Evolutionary conservation across 2,113 vertebrate genomes (phyloP), one percentile per base, ranked within the genome.

Genomic region (Muntiacus muntjak): DNA sequence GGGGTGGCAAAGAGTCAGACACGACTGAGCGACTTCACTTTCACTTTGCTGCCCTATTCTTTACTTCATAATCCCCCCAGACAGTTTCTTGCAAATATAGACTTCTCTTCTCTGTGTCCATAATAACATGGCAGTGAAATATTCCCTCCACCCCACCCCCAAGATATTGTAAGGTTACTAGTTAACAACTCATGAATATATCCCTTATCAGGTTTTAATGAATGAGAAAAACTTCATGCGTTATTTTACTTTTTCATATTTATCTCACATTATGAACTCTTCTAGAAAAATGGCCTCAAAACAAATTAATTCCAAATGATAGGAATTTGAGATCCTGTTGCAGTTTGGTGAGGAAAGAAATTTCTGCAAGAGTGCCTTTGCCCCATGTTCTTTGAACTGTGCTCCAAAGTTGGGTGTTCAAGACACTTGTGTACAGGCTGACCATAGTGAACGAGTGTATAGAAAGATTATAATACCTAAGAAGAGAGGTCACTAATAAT

Each of bases 401-500:
- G 16, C 50, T 86, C 26, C 36, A 89, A 91, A 83, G 47, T 57
- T 30, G 19, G 43, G 54, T 93, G 50, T 97, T 97, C 95, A 82
- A 43, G 85, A 96, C 94, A 67, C 67, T 45, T 90, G 36, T 88
- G 62, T 83, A 87, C 62, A 76, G 30, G 16, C 16, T 93, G 57
- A 96, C 91, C 25, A 64, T 55, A 40, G 58, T 88, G 93, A 97
- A 87, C 5, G 94, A 79, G 86, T 96, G 10, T 78, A 50, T 50
- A 87, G 79, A 97, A 97, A 95, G 88, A 90, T 92, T 93, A 89
- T 71, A 94, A 60, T 96, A 55, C 43, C 64, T 52, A 16, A 97
- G 52, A 97, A 94, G 85, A 92, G 88, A 95, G 67, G 87, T 94
- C 43, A 19, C 60, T 78, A 93, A 97, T 98, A 98, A 97, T 0